Evolutionary conservation across 2,888 invertebrate genomes (phyloP), one percentile per base, ranked within the genome.

Genomic region (Lymantria monacha): DNA sequence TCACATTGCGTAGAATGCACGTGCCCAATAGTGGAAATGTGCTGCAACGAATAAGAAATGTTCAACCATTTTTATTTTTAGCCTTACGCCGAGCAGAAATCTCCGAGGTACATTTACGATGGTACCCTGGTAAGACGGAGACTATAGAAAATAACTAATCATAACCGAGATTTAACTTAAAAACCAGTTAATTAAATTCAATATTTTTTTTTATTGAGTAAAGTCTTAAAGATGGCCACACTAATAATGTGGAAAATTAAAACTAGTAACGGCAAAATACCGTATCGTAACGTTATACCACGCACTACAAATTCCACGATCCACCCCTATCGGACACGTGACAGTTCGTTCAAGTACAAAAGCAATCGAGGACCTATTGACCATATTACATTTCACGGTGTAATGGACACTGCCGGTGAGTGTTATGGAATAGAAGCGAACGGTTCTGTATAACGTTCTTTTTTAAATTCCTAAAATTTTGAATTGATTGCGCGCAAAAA

Each of bases 311-410:
- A 49, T 40, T 33, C n/a, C 13, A 10, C 7, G 45, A 13, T 10
- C 10, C 40, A 48, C 45, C 53, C 48, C 48, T 53, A 48, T n/a
- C 42, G 36, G 46, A 13, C 30, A 30, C 0, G 12, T 49, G 31
- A 50, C 41, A 41, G 41, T 10, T 41, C 30, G n/a, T 9, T 30
- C 12, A 13, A 33, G 42, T 33, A 53, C 56, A 52, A 49, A 46
- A 37, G 38, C 49, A 13, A 60, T 48, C 46, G 50, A 51, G 55
- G 56, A 55, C 58, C 66, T 53, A 62, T 60, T 66, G 63, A 61
- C 65, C 68, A 74, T 69, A 67, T 73, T 55, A 51, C 70, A 54
- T 65, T 66, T 72, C 63, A 74, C 67, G 76, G 63, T 65, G 63
- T 56, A 68, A 54, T 62, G 64, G 53, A 46, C 68, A 68, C 59